Percentiles rank a stretch among this genome's conserved stretches.
Conservation (phyloP, 2,888 invertebrate genomes). For the Cheilosia vulpina region DNA sequence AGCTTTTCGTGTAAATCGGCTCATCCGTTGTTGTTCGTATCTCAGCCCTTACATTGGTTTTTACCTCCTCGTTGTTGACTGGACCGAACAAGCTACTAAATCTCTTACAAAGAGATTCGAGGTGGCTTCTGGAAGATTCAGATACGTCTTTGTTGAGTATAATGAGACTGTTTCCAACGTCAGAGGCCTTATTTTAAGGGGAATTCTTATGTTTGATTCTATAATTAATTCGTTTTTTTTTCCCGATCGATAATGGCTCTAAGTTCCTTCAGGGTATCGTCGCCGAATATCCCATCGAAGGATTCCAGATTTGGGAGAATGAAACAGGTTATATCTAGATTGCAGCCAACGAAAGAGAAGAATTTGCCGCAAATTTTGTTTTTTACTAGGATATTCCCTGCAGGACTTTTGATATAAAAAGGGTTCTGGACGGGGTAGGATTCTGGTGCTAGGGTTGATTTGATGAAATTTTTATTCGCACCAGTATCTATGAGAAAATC, state of each 20-base stretch:
- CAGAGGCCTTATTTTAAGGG: background rate
- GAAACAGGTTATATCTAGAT: background rate
- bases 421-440: constrained; percentile 5
- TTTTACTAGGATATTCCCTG: background rate
- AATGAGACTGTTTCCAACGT: background rate
- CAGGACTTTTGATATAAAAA: constrained; percentile 8
- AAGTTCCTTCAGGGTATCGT: constrained; percentile 12
- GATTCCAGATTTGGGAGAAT: background rate
- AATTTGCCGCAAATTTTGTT: constrained; percentile 28
- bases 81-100: background rate
- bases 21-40: background rate
- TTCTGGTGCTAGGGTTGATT: constrained; percentile 16
- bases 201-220: background rate
- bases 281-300: constrained; percentile 5
- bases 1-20: background rate
- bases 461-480: background rate
- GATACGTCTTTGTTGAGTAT: background rate
- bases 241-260: constrained; percentile 15
- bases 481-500: too few species aligned
- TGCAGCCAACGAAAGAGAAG: constrained; percentile 14
- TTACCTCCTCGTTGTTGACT: background rate
- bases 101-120: constrained; percentile 1
- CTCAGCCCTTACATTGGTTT: constrained; percentile 4
- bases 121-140: background rate
- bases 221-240: constrained; percentile 4